Evolutionary conservation across 2,797 vertebrate genomes (phyloP).

Genomic region (Sebastes baramenuke): DNA sequence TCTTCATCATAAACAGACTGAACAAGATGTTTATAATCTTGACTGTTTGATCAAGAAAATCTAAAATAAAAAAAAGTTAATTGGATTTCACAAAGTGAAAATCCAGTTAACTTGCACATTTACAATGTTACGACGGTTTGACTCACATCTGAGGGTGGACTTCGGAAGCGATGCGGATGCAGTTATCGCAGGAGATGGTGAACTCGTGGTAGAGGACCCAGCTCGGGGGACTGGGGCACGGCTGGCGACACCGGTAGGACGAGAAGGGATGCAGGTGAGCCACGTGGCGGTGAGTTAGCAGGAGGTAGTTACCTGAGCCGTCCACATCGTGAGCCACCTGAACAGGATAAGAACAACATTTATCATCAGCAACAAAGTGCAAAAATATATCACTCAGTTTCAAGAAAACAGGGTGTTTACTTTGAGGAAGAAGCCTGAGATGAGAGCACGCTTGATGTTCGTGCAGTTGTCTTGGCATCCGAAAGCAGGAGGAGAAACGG

Average conservation of each 20-base stretch:
- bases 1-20: background rate
- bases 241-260: slow-evolving; percentile 86
- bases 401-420: slow-evolving; percentile 57
- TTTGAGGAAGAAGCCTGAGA: slow-evolving; percentile 96
- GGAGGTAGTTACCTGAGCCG: slow-evolving; percentile 93
- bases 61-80: too few relatives aligned
- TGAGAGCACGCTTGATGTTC: slow-evolving; percentile 91
- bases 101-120: background rate
- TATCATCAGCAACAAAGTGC: background rate
- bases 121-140: fast-evolving
- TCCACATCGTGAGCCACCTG: slow-evolving; percentile 96
- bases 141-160: slow-evolving; percentile 94
- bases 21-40: background rate
- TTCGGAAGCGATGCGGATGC: slow-evolving; percentile 90
- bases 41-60: background rate
- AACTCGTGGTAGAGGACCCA: slow-evolving; percentile 97
- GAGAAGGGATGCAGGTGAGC: slow-evolving; percentile 90
- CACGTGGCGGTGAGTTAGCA: slow-evolving; percentile 94
- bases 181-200: slow-evolving; percentile 94
- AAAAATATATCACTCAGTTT: background rate
- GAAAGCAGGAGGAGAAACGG: slow-evolving; percentile 89
- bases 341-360: background rate
- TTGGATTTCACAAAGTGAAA: background rate
- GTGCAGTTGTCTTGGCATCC: slow-evolving; percentile 89
- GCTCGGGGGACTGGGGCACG: slow-evolving; percentile 80